phyloP scores from a whole-genome alignment of 2,797 vertebrate genomes.

The Periophthalmus magnuspinnatus region DNA sequence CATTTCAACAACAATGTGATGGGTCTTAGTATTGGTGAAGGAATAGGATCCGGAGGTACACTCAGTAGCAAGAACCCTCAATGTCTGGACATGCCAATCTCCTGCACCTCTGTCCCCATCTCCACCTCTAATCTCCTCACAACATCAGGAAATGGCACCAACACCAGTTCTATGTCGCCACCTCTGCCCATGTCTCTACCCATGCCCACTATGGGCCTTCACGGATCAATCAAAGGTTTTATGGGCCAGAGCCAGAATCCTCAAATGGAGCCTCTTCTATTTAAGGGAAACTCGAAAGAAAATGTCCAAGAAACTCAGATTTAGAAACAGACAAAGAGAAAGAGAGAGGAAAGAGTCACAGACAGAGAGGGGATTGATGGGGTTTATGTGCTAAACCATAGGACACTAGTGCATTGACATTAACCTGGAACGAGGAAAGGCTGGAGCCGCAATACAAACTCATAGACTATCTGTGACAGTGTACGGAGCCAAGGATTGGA shows the following conservation, averaged over 20 bases:
- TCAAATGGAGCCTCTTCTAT: constrained; percentile 90
- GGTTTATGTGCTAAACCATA: constrained; percentile 68
- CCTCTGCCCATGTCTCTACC: constrained; percentile 80
- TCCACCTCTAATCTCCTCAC: constrained; percentile 70
- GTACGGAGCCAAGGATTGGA: constrained; percentile 76
- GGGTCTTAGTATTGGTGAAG: constrained; percentile 75
- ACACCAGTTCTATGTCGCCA: constrained; percentile 74
- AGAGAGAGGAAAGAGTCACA: constrained; percentile 57
- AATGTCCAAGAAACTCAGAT: constrained; percentile 97
- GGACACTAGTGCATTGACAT: constrained; percentile 77
- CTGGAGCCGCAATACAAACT: constrained; percentile 72
- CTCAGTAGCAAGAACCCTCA: constrained; percentile 76
- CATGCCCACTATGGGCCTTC: constrained; percentile 80
- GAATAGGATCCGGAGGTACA: constrained; percentile 66
- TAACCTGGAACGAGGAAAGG: constrained; percentile 73
- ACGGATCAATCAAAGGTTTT: constrained; percentile 82
- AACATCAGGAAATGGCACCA: constrained; percentile 72
- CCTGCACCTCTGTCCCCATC: constrained; percentile 77
- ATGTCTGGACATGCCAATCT: constrained; percentile 73
- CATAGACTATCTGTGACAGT: constrained; percentile 73
- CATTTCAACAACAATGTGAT: constrained; percentile 87
- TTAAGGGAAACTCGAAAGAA: constrained; percentile 94
- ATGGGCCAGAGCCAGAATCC: constrained; percentile 82
- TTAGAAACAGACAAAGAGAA: constrained; percentile 67
- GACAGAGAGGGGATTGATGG: constrained; percentile 73